Evolutionary conservation across 2,888 invertebrate genomes (phyloP).

Genomic region (Miltochrista miniata): DNA sequence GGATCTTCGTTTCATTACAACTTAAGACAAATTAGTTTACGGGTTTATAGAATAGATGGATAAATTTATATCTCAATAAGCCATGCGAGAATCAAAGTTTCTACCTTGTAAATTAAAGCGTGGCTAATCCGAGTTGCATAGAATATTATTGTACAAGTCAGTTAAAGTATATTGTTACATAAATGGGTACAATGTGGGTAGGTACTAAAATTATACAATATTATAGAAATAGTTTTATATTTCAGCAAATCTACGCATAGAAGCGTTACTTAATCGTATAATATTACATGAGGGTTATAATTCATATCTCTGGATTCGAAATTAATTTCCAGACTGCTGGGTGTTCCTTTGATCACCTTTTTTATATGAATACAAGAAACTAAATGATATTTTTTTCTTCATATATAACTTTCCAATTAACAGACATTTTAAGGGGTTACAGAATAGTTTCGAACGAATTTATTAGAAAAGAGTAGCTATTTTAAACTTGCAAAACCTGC

Average conservation of each 20-base stretch:
- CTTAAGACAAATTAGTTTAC: constrained; percentile 32
- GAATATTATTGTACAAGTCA: constrained; percentile 70
- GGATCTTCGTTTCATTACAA: constrained; percentile 67
- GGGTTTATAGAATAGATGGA: constrained; percentile 28
- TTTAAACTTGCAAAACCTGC: constrained; percentile 43
- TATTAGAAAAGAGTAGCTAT: constrained; percentile 21
- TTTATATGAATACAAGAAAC: constrained; percentile 22
- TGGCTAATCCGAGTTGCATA: constrained; percentile 69
- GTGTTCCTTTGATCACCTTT: constrained; percentile 48
- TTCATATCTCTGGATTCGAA: constrained; percentile 67
- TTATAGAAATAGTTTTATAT: constrained; percentile 69
- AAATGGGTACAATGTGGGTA: constrained; percentile 78
- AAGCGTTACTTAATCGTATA: constrained; percentile 79
- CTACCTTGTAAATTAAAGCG: constrained; percentile 61
- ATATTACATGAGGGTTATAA: constrained; percentile 71
- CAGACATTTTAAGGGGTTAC: constrained; percentile 16
- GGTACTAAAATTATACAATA: constrained; percentile 80
- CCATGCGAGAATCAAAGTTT: constrained; percentile 67
- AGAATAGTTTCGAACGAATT: constrained; percentile 25
- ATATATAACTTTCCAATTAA: constrained; percentile 17
- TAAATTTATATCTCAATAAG: constrained; percentile 62
- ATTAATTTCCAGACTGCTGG: constrained; percentile 69
- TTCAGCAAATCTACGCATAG: constrained; percentile 77
- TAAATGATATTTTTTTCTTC: constrained; percentile 9
- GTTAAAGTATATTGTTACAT: constrained; percentile 76